A percentile compares a stretch with the other conserved stretches of the same genome.
phyloP scores from a whole-genome alignment of 2,113 vertebrate species.

The Monopterus albus region DNA sequence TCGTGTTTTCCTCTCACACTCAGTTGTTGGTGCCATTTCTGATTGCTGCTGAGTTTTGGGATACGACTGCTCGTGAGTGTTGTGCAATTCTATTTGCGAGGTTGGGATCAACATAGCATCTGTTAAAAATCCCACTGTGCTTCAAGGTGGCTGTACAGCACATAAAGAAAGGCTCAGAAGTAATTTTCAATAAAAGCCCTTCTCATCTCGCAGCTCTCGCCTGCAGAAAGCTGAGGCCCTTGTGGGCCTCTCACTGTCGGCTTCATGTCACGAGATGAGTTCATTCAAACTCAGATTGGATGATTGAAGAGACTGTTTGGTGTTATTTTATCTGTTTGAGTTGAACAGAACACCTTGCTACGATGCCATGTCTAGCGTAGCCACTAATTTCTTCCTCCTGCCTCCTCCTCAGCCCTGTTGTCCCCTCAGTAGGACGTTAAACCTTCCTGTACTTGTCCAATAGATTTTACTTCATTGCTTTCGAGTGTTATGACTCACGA shows the following conservation, averaged over 20 bases:
- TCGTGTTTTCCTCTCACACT: slow-evolving; percentile 17
- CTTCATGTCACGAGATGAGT: background rate
- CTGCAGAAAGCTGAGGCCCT: slow-evolving; percentile 1
- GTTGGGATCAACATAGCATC: slow-evolving; percentile 16
- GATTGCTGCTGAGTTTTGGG: slow-evolving; percentile 64
- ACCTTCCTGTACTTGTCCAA: too few relatives aligned
- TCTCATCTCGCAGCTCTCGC: slow-evolving; percentile 12
- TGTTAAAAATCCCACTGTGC: background rate
- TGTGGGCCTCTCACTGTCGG: background rate
- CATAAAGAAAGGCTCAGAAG: slow-evolving; percentile 24
- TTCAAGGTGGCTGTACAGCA: background rate
- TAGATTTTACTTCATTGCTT: slow-evolving; percentile 1
- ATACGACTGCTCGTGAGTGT: slow-evolving; percentile 11
- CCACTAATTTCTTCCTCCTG: background rate
- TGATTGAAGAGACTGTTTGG: slow-evolving; percentile 24
- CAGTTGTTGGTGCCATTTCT: slow-evolving; percentile 56
- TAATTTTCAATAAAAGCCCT: slow-evolving; percentile 15
- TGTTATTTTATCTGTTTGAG: slow-evolving; percentile 16
- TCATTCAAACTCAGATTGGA: slow-evolving; percentile 10
- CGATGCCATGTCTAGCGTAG: background rate
- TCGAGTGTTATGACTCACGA: background rate
- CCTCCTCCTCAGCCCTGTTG: background rate
- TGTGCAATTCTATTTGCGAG: slow-evolving; percentile 29
- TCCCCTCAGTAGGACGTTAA: too few relatives aligned
- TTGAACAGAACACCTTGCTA: slow-evolving; percentile 1